Base-by-base conservation (phyloP, 2,888 invertebrate species). In the Caenorhabditis doughertyi region DNA sequence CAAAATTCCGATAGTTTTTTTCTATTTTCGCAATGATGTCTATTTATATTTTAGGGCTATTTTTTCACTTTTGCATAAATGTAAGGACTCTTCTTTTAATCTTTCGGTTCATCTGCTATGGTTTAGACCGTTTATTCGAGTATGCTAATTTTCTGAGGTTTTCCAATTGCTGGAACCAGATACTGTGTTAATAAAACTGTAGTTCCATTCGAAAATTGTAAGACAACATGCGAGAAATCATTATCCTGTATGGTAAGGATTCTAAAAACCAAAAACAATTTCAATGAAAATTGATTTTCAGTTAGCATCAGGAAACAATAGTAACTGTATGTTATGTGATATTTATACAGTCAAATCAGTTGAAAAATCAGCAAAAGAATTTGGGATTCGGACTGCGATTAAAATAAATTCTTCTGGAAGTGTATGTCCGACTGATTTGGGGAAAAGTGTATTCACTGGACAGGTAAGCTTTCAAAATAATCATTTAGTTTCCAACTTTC, bases 101-200 rank as follows among this genome's bases (percentile, higher is more conserved):
- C 32, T 32, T 9, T 7, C 32, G 9, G 9, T 44, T 44, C 44
- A 44, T 5, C 9, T n/a, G 5, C 16, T 13, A 5, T 44, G 9
- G n/a, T 47, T 21, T 21, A 47, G 21, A 47, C 21, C 5, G 11
- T 47, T 4, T 21, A 21, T 21, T 21, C 27, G 1, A 18, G 49
- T 49, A 18, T 65, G 27, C 18, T 65, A 18, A 32, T 65, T 3
- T 65, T 65, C 49, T 65, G 65, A 49, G 65, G 65, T 3, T 47
- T 47, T 32, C 65, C 65, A 29, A 18, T 9, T 13, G 47, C 32
- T 21, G 65, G 32, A 29, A 32, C 49, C 1, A 32, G 8, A 7
- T n/a, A 2, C 5, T 65, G 65, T 49, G 49, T 32, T n/a, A 32
- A 27, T 49, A 49, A 21, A 4, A 65, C 47, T 27, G 18, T 49